phyloP scores from a whole-genome alignment of 2,888 invertebrate genomes.

The Gnatocerus cornutus region DNA sequence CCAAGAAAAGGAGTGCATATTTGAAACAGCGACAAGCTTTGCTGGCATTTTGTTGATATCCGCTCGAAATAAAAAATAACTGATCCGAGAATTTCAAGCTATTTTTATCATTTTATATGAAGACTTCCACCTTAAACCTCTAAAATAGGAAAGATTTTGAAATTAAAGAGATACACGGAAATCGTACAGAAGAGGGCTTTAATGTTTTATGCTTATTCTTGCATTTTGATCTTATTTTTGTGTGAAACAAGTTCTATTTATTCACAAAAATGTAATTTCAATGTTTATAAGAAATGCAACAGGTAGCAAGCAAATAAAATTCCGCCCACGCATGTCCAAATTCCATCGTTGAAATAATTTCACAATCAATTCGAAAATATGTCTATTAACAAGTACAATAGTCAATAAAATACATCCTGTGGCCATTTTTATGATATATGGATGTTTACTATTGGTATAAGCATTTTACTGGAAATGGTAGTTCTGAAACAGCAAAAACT shows the following conservation, averaged over 20 bases:
- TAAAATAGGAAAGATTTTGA: no score
- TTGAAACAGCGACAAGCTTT: slow-evolving; percentile 17
- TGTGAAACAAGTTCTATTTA: no score
- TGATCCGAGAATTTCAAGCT: no score
- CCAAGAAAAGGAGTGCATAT: slow-evolving; percentile 18
- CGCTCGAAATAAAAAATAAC: neutral
- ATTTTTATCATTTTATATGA: no score
- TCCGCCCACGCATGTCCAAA: neutral
- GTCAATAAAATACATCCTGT: neutral
- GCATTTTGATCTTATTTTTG: no score
- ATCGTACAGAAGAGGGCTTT: no score
- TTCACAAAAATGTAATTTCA: neutral
- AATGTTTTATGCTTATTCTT: no score
- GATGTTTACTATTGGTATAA: neutral
- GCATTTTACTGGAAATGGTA: neutral
- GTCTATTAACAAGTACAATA: no score
- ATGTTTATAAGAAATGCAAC: neutral
- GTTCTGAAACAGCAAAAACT: neutral
- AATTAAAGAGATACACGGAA: no score
- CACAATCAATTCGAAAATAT: no score
- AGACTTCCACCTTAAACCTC: no score
- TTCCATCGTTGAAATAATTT: no score
- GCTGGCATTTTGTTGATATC: slow-evolving; percentile 11
- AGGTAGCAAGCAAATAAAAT: neutral
- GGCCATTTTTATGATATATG: neutral